Evolutionary conservation across 2,113 vertebrate genomes (phyloP), one percentile per base, ranked within the genome.

Genomic region (Gadus macrocephalus): DNA sequence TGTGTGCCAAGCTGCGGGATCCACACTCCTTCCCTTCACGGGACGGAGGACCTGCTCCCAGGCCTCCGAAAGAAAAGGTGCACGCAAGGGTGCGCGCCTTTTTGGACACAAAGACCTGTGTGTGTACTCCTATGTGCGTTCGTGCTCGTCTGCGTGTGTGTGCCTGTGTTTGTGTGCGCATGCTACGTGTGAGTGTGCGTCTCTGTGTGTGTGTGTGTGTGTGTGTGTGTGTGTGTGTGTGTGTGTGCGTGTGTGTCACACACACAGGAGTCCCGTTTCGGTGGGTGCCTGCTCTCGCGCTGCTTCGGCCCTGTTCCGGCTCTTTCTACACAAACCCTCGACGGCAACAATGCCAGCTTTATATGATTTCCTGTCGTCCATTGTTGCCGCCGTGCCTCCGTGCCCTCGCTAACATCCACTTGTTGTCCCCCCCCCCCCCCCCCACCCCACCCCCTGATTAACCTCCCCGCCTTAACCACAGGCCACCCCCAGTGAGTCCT

Each of bases 281-380:
- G 49, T 42, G 60, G 15, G 20, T 69, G 16, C n/a, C 31, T 2
- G 31, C 6, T 35, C 31, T 35, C 3, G 3, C 6, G 31, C 68
- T 68, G 53, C 71, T 72, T 73, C 63, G 69, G 79, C 64, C 53
- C 5, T 62, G 72, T 81, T 82, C 78, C 72, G 73, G 71, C 69
- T 80, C 72, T 79, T 81, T 81, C 68, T 85, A 66, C 27, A 73
- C 71, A 74, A 73, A 76, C 73, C 75, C 79, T 5, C 8, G 65
- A 72, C 56, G 49, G 74, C 70, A 81, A 87, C 86, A 81, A 83
- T 79, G 73, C 79, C 76, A 67, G 69, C 31, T 75, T 79, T 83
- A 74, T 82, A 83, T 74, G 81, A 49, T 72, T 87, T 87, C 87
- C 88, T 85, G 87, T 75, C 31, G 77, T 66, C 73, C 62, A 83